These are phyloP conservation scores for Drosophila pachea DNA, from an alignment of 1,140 invertebrate species.

Conservation along the genomic window DNA sequence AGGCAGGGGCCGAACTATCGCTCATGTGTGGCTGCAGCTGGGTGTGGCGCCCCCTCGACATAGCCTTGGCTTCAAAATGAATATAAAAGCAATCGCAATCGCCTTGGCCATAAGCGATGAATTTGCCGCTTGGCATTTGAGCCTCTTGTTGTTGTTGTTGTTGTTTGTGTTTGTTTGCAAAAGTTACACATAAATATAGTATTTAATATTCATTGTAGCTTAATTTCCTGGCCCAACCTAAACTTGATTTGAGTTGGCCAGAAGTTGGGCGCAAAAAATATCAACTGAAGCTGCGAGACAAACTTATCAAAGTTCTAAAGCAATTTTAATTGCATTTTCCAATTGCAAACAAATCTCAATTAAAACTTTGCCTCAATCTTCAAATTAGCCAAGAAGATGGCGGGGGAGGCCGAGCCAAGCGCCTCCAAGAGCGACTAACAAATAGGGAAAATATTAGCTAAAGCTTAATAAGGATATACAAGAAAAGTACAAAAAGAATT, in stretches of 20 bases:
- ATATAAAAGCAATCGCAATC: constrained; percentile 28
- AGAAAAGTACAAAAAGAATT: background rate
- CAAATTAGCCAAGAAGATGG: constrained; percentile 31
- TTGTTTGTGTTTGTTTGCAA: background rate
- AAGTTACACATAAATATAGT: constrained; percentile 54
- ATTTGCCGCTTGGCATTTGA: constrained; percentile 46
- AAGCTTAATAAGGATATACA: background rate
- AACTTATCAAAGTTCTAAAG: constrained; percentile 30
- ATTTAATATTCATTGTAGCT: constrained; percentile 41
- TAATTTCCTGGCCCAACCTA: constrained; percentile 9
- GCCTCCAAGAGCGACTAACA: no score
- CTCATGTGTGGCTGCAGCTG: constrained; percentile 41
- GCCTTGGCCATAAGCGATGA: constrained; percentile 40
- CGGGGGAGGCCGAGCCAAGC: no score
- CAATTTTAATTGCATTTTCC: constrained; percentile 64
- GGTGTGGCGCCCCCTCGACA: constrained; percentile 52
- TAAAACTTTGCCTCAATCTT: constrained; percentile 52
- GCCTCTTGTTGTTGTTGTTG: constrained; percentile 5
- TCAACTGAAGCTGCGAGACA: background rate
- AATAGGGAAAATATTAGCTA: no score
- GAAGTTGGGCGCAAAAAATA: background rate
- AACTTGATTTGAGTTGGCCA: constrained; percentile 10
- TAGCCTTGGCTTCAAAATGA: constrained; percentile 64
- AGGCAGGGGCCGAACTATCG: background rate
- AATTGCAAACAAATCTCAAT: constrained; percentile 58